These are phyloP conservation scores for Lumbricus terrestris DNA, from an alignment of 2,888 invertebrate species.

Conservation along the genomic window DNA sequence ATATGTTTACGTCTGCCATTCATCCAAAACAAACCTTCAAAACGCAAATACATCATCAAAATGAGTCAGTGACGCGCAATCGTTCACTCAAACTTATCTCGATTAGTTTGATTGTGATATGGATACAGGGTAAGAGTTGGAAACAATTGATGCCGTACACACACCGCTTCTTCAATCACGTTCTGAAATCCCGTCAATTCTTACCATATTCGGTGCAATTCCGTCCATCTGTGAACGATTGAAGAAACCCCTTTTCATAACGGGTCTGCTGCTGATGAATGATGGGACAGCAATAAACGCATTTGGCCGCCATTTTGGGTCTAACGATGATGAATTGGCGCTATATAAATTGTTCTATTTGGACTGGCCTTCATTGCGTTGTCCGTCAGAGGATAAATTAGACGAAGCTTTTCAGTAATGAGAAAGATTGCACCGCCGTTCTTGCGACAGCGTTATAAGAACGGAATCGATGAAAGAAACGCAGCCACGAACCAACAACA, in stretches of 20 bases:
- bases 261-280: background rate
- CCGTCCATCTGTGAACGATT: background rate
- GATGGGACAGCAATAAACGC: background rate
- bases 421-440: background rate
- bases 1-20: background rate
- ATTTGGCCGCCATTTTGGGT: background rate
- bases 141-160: background rate
- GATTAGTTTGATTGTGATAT: background rate
- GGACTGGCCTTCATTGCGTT: background rate
- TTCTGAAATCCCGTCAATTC: background rate
- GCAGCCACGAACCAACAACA: background rate
- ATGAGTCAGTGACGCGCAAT: too few relatives aligned
- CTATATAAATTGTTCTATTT: constrained; percentile 3
- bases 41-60: background rate
- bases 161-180: background rate
- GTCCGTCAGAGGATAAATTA: background rate
- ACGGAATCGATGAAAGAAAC: background rate
- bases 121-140: background rate
- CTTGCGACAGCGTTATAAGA: background rate
- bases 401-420: background rate
- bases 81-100: background rate
- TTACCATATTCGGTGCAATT: background rate
- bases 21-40: background rate
- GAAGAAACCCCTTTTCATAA: background rate
- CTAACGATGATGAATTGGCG: constrained; percentile 3